Base-by-base conservation (phyloP, 1,140 invertebrate species). In the Drosophila pruinosa region DNA sequence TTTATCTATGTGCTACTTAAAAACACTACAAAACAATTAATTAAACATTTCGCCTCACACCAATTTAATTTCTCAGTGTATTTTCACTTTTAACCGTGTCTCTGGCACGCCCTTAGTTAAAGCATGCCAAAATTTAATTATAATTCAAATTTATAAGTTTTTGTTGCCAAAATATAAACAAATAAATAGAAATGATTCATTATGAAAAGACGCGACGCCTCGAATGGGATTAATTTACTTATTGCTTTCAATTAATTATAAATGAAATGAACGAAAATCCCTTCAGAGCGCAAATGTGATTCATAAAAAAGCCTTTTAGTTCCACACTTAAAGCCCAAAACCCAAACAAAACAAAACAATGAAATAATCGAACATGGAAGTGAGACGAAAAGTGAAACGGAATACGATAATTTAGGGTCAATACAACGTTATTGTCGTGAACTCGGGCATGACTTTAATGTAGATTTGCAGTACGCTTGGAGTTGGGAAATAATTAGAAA, bases 81-180 rank as follows among this genome's bases (percentile, higher is more conserved):
- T 57, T 64, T 71, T 65, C 50, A 56, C 59, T 48, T 56, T 56
- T 17, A 43, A 43, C 2, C 8, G 3, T 31, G 22, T 45, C 36
- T 22, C 15, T 43, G 19, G 8, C 43, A 38, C 24, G 19, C 56
- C 39, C 19, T 10, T 36, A 2, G 19, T 41, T 10, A 31, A 19
- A 39, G 17, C 52, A 39, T 64, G 68, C 61, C 68, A 64, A 71
- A 64, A 71, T 45, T 22, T 19, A 65, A 64, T 64, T 57, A 71
- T 41, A 50, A 28, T 71, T 43, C 0, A 10, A 34, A 70, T 56
- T 19, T 24, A 56, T 47, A 41, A 52, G 26, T 15, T 34, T 45
- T 34, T 45, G 39, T 14, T 31, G 41, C 26, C 14, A 8, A 39
- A 39, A 22, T n/a, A n/a, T n/a, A 50, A 41, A 41, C 10, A 39